Evolutionary conservation across 2,113 vertebrate species (phyloP).

Genomic region (Pontoporia blainvillei): DNA sequence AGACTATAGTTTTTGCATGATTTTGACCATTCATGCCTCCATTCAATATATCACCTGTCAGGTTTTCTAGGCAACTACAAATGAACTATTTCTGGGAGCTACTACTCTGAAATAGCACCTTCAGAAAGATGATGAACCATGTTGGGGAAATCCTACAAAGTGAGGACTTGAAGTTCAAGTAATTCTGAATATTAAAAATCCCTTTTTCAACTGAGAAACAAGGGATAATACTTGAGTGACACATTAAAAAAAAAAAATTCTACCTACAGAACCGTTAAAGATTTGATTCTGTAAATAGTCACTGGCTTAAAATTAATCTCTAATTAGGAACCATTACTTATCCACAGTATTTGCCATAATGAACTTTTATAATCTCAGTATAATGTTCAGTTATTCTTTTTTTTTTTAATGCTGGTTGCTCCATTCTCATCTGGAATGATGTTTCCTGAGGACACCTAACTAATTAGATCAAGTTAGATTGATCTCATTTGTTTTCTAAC

Average conservation of each 20-base stretch:
- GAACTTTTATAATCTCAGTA: not conserved
- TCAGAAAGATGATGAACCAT: not conserved
- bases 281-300: not conserved
- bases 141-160: not conserved
- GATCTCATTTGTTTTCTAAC: not conserved
- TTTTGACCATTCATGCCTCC: not conserved
- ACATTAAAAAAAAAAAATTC: not conserved
- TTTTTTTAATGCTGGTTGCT: not conserved
- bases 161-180: not conserved
- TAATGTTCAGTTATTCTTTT: not conserved
- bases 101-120: not conserved
- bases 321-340: not conserved
- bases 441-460: not conserved
- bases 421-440: not conserved
- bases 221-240: not conserved
- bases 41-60: not conserved
- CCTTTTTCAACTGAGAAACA: not conserved
- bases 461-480: not conserved
- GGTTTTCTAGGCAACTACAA: not conserved
- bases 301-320: not conserved
- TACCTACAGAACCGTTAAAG: not conserved
- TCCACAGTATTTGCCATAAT: not conserved
- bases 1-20: not conserved
- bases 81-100: not conserved
- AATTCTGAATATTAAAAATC: not conserved